Evolutionary conservation across 2,797 vertebrate genomes (phyloP), one percentile per base, ranked within the genome.

Genomic region (Bradypodion ventrale): DNA sequence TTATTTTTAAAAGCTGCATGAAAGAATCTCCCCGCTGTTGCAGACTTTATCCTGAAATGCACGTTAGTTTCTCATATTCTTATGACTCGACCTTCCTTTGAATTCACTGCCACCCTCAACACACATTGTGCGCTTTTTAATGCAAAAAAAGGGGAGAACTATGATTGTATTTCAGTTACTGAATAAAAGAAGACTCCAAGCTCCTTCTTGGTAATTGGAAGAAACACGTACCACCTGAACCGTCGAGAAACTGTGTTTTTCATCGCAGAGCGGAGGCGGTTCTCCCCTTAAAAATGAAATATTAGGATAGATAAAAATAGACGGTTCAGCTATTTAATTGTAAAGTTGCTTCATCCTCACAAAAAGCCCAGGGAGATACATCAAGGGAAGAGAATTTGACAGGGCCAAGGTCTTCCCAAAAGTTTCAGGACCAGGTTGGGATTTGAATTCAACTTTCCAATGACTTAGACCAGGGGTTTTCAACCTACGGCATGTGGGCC

Each of bases 111-210:
- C 69, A 77, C 49, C 12, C 46, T 66, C 16, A 32, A 19, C 52
- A n/a, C 10, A 35, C 40, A 46, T n/a, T 13, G 6, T 25, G n/a
- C 46, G 10, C 25, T 32, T 35, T 80, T 72, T 32, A n/a, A 59
- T 78, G 76, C 76, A 65, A 46, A 44, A 70, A 74, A 62, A 32
- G 70, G 70, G 42, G 72, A 19, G 52, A 19, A 37, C 75, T 7
- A 52, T n/a, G 21, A 75, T 80, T 81, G 79, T 65, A 29, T 74
- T 73, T 75, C 29, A 15, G 69, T 35, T 82, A 63, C 29, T 29
- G 69, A 75, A 40, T 68, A 69, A 83, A 80, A 80, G 60, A 40
- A 44, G 44, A 79, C 52, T 27, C 62, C 70, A 35, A 12, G 56
- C 78, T 79, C 16, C 29, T 85, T 76, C 29, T 56, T 35, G 75